phyloP scores from a whole-genome alignment of 2,888 invertebrate genomes.

The Perizoma flavofasciatum region DNA sequence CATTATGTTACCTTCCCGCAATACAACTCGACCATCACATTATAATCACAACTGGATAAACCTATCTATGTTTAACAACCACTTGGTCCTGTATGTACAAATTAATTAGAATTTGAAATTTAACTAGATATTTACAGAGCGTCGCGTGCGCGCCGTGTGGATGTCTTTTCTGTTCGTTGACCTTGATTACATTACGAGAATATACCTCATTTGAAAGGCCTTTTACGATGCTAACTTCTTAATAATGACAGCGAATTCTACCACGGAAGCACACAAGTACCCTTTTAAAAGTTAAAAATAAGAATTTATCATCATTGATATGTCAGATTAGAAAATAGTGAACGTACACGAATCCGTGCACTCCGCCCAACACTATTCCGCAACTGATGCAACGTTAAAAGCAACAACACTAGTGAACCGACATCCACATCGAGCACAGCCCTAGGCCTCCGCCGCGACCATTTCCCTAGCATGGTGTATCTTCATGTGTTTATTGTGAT shows the following conservation, averaged over 20 bases:
- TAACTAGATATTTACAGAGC: slow-evolving; percentile 76
- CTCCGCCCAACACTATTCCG: too few species aligned
- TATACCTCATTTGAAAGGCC: background rate
- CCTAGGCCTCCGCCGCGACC: slow-evolving; percentile 91
- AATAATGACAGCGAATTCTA: background rate
- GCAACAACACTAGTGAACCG: background rate
- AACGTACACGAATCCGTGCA: too few species aligned
- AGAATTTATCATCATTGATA: background rate
- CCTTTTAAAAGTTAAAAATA: too few species aligned
- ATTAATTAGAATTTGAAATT: slow-evolving; percentile 64
- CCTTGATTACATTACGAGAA: background rate
- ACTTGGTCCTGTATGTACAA: slow-evolving; percentile 80
- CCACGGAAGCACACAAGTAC: too few species aligned
- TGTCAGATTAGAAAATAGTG: background rate
- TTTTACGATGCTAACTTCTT: background rate
- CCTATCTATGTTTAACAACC: slow-evolving; percentile 52
- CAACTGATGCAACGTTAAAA: slow-evolving; percentile 1
- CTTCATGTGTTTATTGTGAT: slow-evolving; percentile 95
- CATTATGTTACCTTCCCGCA: slow-evolving; percentile 1
- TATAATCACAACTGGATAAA: slow-evolving; percentile 51
- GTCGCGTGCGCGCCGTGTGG: slow-evolving; percentile 27
- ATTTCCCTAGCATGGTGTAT: slow-evolving; percentile 95
- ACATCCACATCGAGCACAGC: slow-evolving; percentile 1
- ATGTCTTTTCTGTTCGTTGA: background rate
- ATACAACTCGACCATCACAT: slow-evolving; percentile 21